A percentile compares a stretch with the other conserved stretches of the same genome.
These are phyloP conservation scores for Sceloporus undulatus DNA, from an alignment of 2,113 vertebrate species.

Conservation along the genomic window DNA sequence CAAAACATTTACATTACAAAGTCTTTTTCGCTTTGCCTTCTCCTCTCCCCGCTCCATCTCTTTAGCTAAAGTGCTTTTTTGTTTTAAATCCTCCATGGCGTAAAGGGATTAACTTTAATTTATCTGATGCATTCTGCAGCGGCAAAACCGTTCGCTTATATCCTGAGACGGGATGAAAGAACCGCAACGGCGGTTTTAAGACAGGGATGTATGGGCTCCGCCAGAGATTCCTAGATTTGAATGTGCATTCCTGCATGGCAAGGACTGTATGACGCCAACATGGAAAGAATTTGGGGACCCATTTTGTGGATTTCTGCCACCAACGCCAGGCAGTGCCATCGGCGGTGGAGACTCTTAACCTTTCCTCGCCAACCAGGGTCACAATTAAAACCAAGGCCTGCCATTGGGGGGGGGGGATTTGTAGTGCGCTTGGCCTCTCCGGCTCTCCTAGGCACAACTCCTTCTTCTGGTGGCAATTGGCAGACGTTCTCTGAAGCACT, in stretches of 20 bases:
- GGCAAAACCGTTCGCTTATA: neutral
- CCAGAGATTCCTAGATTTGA: neutral
- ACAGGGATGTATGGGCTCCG: too few relatives aligned
- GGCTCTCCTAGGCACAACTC: neutral
- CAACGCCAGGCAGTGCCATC: neutral
- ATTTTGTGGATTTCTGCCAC: neutral
- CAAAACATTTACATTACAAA: neutral
- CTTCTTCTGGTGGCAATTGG: neutral
- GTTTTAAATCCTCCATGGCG: neutral
- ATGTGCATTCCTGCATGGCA: too few relatives aligned
- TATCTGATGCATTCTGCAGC: neutral
- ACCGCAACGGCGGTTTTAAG: too few relatives aligned
- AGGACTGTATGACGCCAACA: too few relatives aligned
- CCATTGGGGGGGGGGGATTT: neutral
- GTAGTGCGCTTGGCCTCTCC: slow-evolving; percentile 3
- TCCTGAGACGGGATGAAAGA: neutral
- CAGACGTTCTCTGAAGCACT: slow-evolving; percentile 31
- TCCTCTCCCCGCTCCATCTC: neutral
- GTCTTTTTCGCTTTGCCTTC: too few relatives aligned
- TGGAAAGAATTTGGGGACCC: neutral
- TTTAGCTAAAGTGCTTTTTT: neutral
- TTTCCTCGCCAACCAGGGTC: too few relatives aligned
- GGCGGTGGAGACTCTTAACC: neutral
- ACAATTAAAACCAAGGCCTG: neutral
- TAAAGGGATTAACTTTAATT: neutral